Base-by-base conservation (phyloP, 2,888 invertebrate species). In the Dastarcus helophoroides region DNA sequence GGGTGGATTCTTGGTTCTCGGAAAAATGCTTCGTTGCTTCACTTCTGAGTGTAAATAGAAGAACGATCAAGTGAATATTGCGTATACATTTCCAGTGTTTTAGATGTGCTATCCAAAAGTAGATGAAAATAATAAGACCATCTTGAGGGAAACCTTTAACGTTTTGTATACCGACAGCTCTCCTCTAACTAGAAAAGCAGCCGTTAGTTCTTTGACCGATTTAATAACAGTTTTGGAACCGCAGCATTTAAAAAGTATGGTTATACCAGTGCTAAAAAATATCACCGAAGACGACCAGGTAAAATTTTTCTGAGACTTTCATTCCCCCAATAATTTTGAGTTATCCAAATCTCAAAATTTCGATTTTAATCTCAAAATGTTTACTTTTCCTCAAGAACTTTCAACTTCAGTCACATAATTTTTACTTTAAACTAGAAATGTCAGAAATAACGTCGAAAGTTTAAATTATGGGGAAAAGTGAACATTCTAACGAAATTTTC, bases 281-380 rank as follows among this genome's bases (percentile, higher is more conserved):
- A 44, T 59, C 17, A 39, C 50, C 2, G 44, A 50, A 24, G 59
- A 59, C 38, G 46, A 50, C 12, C 52, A 53, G 44, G 58, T 56
- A 39, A 42, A 39, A 35, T 19, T 19, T 19, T 19, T n/a, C n/a
- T n/a, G n/a, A n/a, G n/a, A n/a, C n/a, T n/a, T n/a, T n/a, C n/a
- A n/a, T n/a, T n/a, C n/a, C n/a, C n/a, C n/a, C n/a, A n/a, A n/a
- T n/a, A n/a, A n/a, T n/a, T n/a, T n/a, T n/a, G n/a, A n/a, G n/a
- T n/a, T n/a, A n/a, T n/a, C n/a, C n/a, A n/a, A n/a, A n/a, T n/a
- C n/a, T n/a, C n/a, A n/a, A n/a, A n/a, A n/a, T n/a, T n/a, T n/a
- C n/a, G n/a, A n/a, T n/a, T n/a, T n/a, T n/a, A n/a, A n/a, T n/a
- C n/a, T n/a, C n/a, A n/a, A n/a, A n/a, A n/a, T n/a, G n/a, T n/a